These are phyloP conservation scores for Microtus richardsoni DNA, from an alignment of 2,113 vertebrate genomes.

Conservation along the genomic window DNA sequence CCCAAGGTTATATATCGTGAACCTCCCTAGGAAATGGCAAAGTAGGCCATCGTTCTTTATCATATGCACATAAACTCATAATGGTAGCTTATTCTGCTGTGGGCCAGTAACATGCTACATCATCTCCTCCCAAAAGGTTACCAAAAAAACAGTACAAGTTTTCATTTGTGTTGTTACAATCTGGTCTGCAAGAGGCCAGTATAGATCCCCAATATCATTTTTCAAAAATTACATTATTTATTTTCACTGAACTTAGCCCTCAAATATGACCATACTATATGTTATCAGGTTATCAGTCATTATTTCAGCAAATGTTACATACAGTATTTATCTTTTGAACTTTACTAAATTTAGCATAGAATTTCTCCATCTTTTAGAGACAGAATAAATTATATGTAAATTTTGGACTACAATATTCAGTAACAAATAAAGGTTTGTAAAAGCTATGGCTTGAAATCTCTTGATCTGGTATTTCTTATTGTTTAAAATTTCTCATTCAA, in stretches of 20 bases:
- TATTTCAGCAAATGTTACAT: background rate
- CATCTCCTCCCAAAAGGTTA: background rate
- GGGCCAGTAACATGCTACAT: background rate
- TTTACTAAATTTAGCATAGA: conserved; percentile 27
- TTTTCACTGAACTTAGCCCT: background rate
- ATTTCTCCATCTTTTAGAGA: background rate
- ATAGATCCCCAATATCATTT: background rate
- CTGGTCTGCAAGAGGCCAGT: background rate
- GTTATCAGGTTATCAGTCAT: background rate
- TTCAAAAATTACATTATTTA: background rate
- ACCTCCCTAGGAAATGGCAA: background rate
- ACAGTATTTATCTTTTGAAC: background rate
- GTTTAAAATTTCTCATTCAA: background rate
- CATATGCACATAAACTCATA: background rate
- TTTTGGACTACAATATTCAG: background rate
- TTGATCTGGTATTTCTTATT: background rate
- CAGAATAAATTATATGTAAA: conserved; percentile 28
- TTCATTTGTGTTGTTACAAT: background rate
- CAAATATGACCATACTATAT: background rate
- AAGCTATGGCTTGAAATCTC: background rate
- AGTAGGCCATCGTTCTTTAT: background rate
- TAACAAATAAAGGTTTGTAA: background rate
- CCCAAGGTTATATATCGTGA: background rate
- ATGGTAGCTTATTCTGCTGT: background rate
- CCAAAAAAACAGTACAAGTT: background rate